Evolutionary conservation across 2,888 invertebrate genomes (phyloP).

Genomic region (Pycnomerus fuliginosus): DNA sequence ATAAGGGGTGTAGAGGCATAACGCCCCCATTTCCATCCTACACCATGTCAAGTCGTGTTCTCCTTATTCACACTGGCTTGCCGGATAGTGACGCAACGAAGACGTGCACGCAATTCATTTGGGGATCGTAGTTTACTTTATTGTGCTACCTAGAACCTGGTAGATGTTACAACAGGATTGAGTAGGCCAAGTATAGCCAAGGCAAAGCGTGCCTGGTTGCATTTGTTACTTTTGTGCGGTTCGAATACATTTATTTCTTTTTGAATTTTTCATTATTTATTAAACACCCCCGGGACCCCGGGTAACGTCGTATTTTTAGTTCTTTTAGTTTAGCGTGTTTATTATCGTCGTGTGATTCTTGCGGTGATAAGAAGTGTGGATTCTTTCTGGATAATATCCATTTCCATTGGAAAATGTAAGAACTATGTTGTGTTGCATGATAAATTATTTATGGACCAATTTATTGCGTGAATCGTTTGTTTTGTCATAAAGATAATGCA

Average conservation of each 20-base stretch:
- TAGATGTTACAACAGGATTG: conserved; percentile 20
- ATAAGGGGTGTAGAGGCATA: conserved; percentile 7
- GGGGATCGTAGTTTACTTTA: conserved; percentile 21
- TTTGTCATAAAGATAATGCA: too few relatives aligned
- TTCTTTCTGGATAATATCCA: too few relatives aligned
- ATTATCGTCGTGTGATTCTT: conserved; percentile 4
- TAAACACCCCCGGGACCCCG: too few relatives aligned
- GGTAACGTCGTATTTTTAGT: too few relatives aligned
- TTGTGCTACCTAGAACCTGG: conserved; percentile 32
- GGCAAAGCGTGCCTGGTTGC: conserved; percentile 19
- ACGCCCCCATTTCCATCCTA: conserved; percentile 4
- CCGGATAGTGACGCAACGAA: not conserved
- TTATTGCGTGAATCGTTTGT: too few relatives aligned
- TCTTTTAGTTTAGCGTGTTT: conserved; percentile 1
- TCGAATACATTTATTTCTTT: too few relatives aligned
- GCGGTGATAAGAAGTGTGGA: conserved; percentile 11
- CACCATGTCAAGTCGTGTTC: conserved; percentile 9
- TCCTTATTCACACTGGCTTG: conserved; percentile 7
- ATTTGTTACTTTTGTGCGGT: too few relatives aligned
- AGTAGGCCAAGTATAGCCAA: conserved; percentile 9
- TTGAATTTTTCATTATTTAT: too few relatives aligned
- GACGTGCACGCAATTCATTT: conserved; percentile 26
- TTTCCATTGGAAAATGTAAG: conserved; percentile 6
- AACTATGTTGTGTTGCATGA: conserved; percentile 8
- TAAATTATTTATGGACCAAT: conserved; percentile 2